A percentile compares a stretch with the other conserved stretches of the same genome.
phyloP scores from a whole-genome alignment of 1,140 invertebrate species.

The Apis dorsata region DNA sequence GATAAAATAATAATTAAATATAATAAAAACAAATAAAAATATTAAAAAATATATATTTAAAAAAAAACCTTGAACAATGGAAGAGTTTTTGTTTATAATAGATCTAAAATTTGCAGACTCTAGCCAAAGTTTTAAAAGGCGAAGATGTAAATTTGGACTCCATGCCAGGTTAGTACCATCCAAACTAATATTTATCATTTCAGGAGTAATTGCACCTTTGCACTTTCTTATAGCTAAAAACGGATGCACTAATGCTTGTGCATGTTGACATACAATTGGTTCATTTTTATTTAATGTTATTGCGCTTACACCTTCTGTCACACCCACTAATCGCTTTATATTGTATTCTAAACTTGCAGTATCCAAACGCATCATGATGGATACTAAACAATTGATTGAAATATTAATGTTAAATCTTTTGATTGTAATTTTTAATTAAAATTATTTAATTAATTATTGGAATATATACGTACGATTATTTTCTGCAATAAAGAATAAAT shows the following conservation, averaged over 20 bases:
- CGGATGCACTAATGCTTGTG: conserved; percentile 72
- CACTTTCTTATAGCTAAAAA: conserved; percentile 77
- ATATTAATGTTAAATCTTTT: not conserved
- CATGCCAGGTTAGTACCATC: conserved; percentile 74
- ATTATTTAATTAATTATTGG: not conserved
- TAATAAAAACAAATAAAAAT: not conserved
- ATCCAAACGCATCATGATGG: conserved; percentile 82
- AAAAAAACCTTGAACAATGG: not conserved
- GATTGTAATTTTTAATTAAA: not conserved
- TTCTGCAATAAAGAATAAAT: conserved; percentile 84
- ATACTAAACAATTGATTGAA: conserved; percentile 76
- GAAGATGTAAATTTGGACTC: conserved; percentile 79
- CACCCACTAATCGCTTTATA: conserved; percentile 73
- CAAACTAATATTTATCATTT: conserved; percentile 72
- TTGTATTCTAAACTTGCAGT: conserved; percentile 79
- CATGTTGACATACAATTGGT: conserved; percentile 73
- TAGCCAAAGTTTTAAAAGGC: conserved; percentile 74
- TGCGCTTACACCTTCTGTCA: conserved; percentile 75
- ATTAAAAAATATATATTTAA: not conserved
- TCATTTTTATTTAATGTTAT: conserved; percentile 77
- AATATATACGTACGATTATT: conserved; percentile 80
- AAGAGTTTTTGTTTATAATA: conserved; percentile 51
- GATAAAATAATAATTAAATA: not conserved
- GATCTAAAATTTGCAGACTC: conserved; percentile 74
- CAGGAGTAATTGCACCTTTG: conserved; percentile 72